A percentile compares a stretch with the other conserved stretches of the same genome.
These are phyloP conservation scores for Plectrocnemia conspersa DNA, from an alignment of 1,140 invertebrate species.

Conservation along the genomic window DNA sequence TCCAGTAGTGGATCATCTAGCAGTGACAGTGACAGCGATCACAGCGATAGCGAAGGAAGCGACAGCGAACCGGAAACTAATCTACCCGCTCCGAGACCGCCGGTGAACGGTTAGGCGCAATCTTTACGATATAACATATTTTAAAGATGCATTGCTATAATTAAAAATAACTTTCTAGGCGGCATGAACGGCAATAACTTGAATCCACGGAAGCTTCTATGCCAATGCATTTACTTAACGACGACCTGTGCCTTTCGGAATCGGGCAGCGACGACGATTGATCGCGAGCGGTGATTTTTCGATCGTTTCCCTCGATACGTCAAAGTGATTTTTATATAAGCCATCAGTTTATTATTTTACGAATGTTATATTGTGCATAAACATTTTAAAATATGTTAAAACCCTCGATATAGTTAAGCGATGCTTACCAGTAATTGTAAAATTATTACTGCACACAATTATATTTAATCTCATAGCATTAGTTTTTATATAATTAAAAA, in stretches of 20 bases:
- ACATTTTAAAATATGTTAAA: too few species aligned
- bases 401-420: conserved; percentile 7
- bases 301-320: background rate
- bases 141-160: background rate
- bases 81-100: conserved; percentile 1
- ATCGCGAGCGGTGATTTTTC: conserved; percentile 36
- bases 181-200: conserved; percentile 18
- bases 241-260: conserved; percentile 74
- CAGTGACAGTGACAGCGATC: conserved; percentile 43
- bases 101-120: conserved; percentile 13
- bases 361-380: too few species aligned
- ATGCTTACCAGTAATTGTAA: conserved; percentile 29
- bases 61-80: conserved; percentile 23
- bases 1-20: conserved; percentile 48
- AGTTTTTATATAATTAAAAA: conserved; percentile 31
- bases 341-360: conserved; percentile 6
- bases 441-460: conserved; percentile 7
- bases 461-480: conserved; percentile 17
- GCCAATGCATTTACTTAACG: conserved; percentile 59
- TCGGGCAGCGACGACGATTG: conserved; percentile 50
- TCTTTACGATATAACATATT: background rate
- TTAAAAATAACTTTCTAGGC: conserved; percentile 12
- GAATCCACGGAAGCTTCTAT: conserved; percentile 42
- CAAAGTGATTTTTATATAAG: background rate
- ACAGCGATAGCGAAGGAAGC: conserved; percentile 43